Base-by-base conservation (phyloP, 2,888 invertebrate species). In the Mycogona germanica region DNA sequence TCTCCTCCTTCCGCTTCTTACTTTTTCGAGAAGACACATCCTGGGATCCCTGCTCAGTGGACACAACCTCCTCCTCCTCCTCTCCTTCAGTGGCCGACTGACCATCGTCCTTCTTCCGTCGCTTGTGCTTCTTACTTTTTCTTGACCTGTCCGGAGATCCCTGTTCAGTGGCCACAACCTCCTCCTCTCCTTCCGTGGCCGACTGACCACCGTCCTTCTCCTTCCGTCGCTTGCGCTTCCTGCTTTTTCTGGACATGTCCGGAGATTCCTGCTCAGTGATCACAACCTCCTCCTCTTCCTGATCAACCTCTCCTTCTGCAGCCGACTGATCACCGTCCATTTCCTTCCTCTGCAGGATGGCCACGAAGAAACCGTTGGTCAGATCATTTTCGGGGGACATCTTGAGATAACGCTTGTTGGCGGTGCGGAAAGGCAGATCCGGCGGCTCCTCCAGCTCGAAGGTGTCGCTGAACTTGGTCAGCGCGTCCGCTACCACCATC, bases 301-400 rank as follows among this genome's bases (percentile, higher is more conserved):
- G 9, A 7, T 7, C 2, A n/a, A 6, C 40, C 3, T 48, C 3
- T 35, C 42, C 32, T 45, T 37, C 46, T 12, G 29, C 4, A 40
- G 30, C 30, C 30, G 3, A 2, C 12, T 47, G 5, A 17, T 32
- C 41, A 9, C 25, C 3, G 25, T n/a, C 32, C 9, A 28, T 42
- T 37, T 35, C 37, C 21, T 17, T 47, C 26, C 61, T 59, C 57
- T 67, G 86, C 63, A 97, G 83, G 49, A 93, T 79, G 1, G 96
- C 93, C 32, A 97, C 77, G 71, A 98, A 98, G 71, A 98, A 96
- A 2, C 97, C 97, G 68, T 86, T 92, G 0, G 92, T 89, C 4
- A 79, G 71, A 72, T 93, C 91, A 0, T 73, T 70, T 4, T 84
- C 78, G 0, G 87, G 81, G 60, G 74, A 77, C 0, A 87, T 78